These are phyloP conservation scores for Haliclystus octoradiatus DNA, from an alignment of 30 jellyfish, hydroid and myxozoan species.

Conservation along the genomic window DNA sequence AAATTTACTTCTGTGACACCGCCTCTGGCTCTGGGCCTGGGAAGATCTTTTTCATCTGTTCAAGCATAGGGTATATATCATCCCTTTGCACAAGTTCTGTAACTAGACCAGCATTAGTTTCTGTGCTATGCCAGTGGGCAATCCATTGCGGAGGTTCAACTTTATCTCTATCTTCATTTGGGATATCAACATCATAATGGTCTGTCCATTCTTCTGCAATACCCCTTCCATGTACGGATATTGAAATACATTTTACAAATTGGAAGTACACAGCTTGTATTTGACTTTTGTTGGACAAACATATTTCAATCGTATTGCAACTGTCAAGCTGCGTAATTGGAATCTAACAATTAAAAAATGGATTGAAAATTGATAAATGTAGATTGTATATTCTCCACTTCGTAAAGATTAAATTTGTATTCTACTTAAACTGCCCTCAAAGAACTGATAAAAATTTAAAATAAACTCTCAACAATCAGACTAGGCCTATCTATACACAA, in stretches of 20 bases:
- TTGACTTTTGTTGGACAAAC: slow-evolving; percentile 19
- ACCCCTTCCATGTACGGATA: slow-evolving; percentile 1
- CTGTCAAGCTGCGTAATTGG: slow-evolving; percentile 62
- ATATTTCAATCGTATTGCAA: slow-evolving; percentile 30
- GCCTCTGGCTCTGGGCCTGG: too few species aligned
- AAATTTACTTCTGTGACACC: too few species aligned
- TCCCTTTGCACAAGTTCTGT: slow-evolving; percentile 57
- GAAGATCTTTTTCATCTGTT: slow-evolving; percentile 7
- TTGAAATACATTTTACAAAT: slow-evolving; percentile 15
- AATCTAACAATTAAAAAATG: slow-evolving; percentile 28
- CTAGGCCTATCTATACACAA: background rate
- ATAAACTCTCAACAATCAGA: too few species aligned
- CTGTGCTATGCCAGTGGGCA: slow-evolving; percentile 70
- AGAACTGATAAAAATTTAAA: too few species aligned
- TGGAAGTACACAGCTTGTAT: slow-evolving; percentile 52
- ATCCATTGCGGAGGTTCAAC: slow-evolving; percentile 58
- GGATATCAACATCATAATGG: background rate
- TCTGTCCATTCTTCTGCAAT: slow-evolving; percentile 16
- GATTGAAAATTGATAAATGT: background rate
- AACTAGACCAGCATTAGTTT: slow-evolving; percentile 22
- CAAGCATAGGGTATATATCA: slow-evolving; percentile 32
- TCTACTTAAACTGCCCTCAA: too few species aligned
- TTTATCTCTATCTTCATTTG: background rate
- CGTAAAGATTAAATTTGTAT: too few species aligned
- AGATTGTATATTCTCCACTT: too few species aligned